Percentiles rank a stretch among this genome's conserved stretches.
phyloP scores from a whole-genome alignment of 2,113 vertebrate genomes.

The Rhynchopsitta pachyrhyncha region DNA sequence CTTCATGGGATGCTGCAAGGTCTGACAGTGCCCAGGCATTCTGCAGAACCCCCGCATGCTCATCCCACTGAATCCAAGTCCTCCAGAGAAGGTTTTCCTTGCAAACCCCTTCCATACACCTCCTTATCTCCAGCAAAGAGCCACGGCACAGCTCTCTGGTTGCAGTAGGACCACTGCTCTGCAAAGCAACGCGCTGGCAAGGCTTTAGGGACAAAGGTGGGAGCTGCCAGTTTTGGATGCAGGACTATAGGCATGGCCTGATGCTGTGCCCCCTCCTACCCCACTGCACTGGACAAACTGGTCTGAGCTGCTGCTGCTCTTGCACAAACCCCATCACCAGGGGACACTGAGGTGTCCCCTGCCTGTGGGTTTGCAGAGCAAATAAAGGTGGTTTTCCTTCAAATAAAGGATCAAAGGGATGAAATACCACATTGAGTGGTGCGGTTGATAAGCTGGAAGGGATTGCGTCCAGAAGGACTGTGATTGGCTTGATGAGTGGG shows the following conservation, averaged over 20 bases:
- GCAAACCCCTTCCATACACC: not conserved
- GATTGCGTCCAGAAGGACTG: not conserved
- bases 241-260: not conserved
- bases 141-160: fast-evolving
- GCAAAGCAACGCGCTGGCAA: fast-evolving
- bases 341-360: not conserved
- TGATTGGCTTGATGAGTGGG: not conserved
- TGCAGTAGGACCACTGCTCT: not conserved
- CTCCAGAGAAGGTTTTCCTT: not conserved
- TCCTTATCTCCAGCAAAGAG: not conserved
- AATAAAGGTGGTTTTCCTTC: not conserved
- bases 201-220: not conserved
- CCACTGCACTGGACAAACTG: not conserved
- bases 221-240: not conserved
- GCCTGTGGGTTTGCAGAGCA: not conserved
- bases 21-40: not conserved
- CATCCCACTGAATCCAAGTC: not conserved
- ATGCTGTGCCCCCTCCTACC: not conserved
- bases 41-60: not conserved
- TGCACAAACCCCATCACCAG: not conserved
- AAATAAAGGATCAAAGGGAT: slow-evolving; percentile 10
- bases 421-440: not conserved
- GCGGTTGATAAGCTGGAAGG: not conserved
- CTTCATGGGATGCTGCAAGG: not conserved
- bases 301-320: not conserved